These are phyloP conservation scores for Channa striata DNA, from an alignment of 2,797 vertebrate species.

Conservation along the genomic window DNA sequence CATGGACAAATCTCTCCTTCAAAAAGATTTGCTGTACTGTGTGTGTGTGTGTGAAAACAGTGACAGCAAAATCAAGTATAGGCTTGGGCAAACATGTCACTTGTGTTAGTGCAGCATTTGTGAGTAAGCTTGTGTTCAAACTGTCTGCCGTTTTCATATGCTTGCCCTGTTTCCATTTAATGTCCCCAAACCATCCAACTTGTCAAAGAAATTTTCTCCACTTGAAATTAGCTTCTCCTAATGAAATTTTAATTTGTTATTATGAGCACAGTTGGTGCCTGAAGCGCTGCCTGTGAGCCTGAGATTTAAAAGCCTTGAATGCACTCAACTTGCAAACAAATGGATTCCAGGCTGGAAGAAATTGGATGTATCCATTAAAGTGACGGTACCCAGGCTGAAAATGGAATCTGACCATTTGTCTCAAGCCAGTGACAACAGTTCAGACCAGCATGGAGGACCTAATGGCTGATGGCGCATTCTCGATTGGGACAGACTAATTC, in stretches of 20 bases:
- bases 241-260: conserved; percentile 76
- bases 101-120: conserved; percentile 6
- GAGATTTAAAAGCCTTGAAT: conserved; percentile 67
- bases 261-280: conserved; percentile 60
- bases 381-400: conserved; percentile 37
- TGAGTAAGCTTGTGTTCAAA: not conserved
- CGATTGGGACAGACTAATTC: conserved; percentile 46
- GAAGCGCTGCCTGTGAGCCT: conserved; percentile 55
- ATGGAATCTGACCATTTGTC: conserved; percentile 59
- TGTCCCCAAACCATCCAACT: conserved; percentile 62
- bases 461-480: conserved; percentile 35
- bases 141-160: conserved; percentile 27
- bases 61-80: not conserved
- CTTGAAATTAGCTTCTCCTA: conserved; percentile 65
- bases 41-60: not conserved
- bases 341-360: conserved; percentile 50
- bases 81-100: conserved; percentile 6
- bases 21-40: not conserved
- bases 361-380: conserved; percentile 65
- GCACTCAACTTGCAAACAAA: conserved; percentile 69
- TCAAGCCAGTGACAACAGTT: conserved; percentile 25
- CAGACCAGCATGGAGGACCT: conserved; percentile 22
- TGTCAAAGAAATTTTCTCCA: conserved; percentile 63
- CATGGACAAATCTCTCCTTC: not conserved
- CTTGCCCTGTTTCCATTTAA: conserved; percentile 39